A percentile compares a stretch with the other conserved stretches of the same genome.
These are phyloP conservation scores for Cyanistes caeruleus DNA, from an alignment of 2,113 vertebrate genomes.

Conservation along the genomic window DNA sequence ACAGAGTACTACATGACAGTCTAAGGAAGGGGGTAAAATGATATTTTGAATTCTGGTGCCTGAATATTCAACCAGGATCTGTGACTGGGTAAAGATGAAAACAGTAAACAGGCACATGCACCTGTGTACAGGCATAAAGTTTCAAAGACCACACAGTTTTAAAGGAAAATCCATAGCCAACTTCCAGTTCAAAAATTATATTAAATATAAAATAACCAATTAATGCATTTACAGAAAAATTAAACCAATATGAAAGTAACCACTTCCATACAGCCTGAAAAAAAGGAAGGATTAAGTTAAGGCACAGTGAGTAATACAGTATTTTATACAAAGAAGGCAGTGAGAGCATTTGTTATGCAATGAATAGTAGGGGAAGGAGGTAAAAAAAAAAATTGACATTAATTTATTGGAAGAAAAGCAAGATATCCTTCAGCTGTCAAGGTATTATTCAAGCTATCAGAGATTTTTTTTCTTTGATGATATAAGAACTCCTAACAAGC, in stretches of 20 bases:
- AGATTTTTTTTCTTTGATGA: background rate
- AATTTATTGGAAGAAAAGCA: background rate
- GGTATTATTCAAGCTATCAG: background rate
- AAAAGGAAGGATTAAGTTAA: slow-evolving; percentile 77
- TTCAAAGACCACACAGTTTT: background rate
- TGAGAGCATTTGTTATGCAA: slow-evolving; percentile 21
- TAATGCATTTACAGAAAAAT: slow-evolving; percentile 75
- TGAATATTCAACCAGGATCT: background rate
- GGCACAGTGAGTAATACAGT: slow-evolving; percentile 73
- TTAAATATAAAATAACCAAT: slow-evolving; percentile 74
- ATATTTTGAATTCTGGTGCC: background rate
- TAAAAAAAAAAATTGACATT: background rate
- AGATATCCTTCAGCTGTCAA: background rate
- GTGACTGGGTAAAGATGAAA: background rate
- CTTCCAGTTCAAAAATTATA: slow-evolving; percentile 65
- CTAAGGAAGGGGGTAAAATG: background rate
- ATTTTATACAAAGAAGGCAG: slow-evolving; percentile 53
- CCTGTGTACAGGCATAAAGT: background rate
- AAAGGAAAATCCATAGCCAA: slow-evolving; percentile 39
- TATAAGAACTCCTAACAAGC: background rate
- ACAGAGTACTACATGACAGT: background rate
- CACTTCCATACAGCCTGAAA: slow-evolving; percentile 61
- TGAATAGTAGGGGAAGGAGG: background rate
- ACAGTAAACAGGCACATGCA: fast-evolving
- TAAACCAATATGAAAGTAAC: slow-evolving; percentile 50